phyloP scores from a whole-genome alignment of 2,888 invertebrate species.

The Abscondita cerata region DNA sequence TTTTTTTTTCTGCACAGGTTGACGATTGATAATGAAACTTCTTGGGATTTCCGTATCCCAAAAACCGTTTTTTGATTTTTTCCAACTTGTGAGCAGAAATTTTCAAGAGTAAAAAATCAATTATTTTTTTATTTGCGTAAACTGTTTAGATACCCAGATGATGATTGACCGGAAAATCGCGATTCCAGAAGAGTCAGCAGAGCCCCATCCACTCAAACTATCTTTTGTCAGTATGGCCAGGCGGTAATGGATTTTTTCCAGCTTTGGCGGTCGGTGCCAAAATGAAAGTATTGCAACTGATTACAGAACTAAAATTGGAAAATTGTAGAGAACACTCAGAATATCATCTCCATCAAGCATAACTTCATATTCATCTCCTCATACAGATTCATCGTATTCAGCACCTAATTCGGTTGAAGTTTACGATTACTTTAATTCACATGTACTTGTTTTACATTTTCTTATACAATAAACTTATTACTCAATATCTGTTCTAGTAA shows the following conservation, averaged over 20 bases:
- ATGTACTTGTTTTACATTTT: neutral
- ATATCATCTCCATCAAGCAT: neutral
- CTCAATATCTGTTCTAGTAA: constrained; percentile 5
- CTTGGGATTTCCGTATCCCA: too few species aligned
- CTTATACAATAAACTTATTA: neutral
- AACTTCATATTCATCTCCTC: neutral
- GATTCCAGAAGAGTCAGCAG: too few species aligned
- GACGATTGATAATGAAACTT: too few species aligned
- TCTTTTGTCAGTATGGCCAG: neutral
- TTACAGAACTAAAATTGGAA: constrained; percentile 1
- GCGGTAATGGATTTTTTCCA: neutral
- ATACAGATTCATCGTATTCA: neutral
- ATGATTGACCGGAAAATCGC: too few species aligned
- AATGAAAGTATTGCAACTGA: neutral
- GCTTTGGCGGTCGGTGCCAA: neutral
- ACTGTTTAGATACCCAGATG: too few species aligned
- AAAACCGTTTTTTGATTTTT: too few species aligned
- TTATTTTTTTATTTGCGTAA: too few species aligned
- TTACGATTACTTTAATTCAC: neutral
- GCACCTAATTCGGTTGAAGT: too few species aligned
- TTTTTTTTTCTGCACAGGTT: too few species aligned
- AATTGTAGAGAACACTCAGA: neutral
- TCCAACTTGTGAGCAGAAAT: too few species aligned
- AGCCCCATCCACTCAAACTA: neutral
- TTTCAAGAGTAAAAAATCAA: too few species aligned